Base-by-base conservation (phyloP, 2,888 invertebrate species). In the Galerucella calmariensis region DNA sequence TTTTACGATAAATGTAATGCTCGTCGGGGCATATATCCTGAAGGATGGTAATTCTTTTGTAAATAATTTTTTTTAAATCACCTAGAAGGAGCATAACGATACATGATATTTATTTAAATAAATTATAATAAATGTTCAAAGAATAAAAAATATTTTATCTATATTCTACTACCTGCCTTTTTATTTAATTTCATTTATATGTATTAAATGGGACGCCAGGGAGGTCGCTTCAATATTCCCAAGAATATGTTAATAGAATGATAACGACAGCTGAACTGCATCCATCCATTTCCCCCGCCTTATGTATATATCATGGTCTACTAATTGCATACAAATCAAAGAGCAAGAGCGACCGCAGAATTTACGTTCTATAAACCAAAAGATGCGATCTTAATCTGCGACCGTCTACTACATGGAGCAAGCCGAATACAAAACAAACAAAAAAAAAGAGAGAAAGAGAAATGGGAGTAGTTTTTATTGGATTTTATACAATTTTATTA, bases 271-370 rank as follows among this genome's bases (percentile, higher is more conserved):
- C 62, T 35, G 62, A 35, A 41, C 62, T 35, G 27, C 35, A n/a
- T 41, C 62, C 16, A 20, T 62, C 62, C 62, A 41, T 41, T 62
- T 48, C 48, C 62, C n/a, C 62, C 62, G 35, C 41, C n/a, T 62
- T 35, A 35, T 62, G 41, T 65, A 65, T 71, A 71, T 65, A 71
- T 65, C 63, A 53, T 56, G 53, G 35, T 51, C 70, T 71, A 82
- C 84, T 84, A 85, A 85, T 84, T 85, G 82, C 83, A 83, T 82
- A 83, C 83, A 83, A 83, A 83, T 83, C 83, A 83, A 83, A 81
- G 82, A 73, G 78, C 68, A 69, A 76, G 74, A 78, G 78, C 74
- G 70, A 48, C 78, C 78, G 78, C 78, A 72, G 78, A 80, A 80
- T 81, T 82, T 80, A 83, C 83, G 81, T 77, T 82, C 81, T 80